Evolutionary conservation across 2,797 vertebrate genomes (phyloP).

Genomic region (Helarctos malayanus): DNA sequence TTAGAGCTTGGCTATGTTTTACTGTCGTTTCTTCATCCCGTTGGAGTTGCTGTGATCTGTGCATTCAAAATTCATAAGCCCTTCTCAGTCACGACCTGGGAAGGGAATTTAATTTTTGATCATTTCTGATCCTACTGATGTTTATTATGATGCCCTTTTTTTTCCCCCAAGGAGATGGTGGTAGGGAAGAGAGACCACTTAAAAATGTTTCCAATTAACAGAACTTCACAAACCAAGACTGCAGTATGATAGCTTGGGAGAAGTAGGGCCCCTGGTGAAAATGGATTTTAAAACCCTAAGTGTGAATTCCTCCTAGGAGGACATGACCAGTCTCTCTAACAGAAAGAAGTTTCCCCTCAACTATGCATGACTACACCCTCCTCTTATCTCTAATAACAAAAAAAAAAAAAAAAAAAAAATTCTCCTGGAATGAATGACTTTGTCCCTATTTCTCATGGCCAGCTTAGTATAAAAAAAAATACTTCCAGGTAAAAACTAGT

Average conservation of each 20-base stretch:
- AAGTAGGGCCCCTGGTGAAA: neutral
- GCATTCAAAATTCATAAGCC: conserved; percentile 81
- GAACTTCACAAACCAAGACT: conserved; percentile 2
- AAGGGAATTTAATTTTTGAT: conserved; percentile 74
- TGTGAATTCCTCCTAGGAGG: neutral
- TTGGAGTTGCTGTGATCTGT: conserved; percentile 47
- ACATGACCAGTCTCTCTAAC: neutral
- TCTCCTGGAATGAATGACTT: neutral
- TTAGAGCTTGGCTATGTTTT: conserved; percentile 82
- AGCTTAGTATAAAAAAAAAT: conserved; percentile 13
- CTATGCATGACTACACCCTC: neutral
- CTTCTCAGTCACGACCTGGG: conserved; percentile 66
- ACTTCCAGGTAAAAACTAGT: neutral
- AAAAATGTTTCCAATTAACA: neutral
- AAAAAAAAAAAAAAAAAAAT: neutral
- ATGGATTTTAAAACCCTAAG: neutral
- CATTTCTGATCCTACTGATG: neutral
- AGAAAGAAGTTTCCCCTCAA: neutral
- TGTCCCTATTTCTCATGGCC: neutral
- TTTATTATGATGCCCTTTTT: conserved; percentile 57
- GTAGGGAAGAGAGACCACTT: neutral
- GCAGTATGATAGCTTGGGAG: neutral
- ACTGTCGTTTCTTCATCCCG: conserved; percentile 66
- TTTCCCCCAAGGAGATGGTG: neutral
- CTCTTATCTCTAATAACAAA: neutral